Evolutionary conservation across 2,797 vertebrate species (phyloP), one percentile per base, ranked within the genome.

Genomic region (Molossus molossus): DNA sequence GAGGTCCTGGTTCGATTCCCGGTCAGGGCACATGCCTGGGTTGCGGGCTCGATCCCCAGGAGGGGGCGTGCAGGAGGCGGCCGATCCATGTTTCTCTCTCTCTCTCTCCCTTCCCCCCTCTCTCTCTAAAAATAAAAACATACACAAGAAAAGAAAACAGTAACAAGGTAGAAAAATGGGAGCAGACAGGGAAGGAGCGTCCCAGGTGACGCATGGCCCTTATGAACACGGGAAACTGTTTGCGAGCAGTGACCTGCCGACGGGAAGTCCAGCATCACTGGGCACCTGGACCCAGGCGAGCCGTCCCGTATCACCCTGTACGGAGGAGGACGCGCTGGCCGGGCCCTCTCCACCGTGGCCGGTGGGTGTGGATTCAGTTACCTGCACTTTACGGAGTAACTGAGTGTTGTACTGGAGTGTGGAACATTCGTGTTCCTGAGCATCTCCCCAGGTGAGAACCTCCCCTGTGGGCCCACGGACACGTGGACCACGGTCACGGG

Each of bases 191-290:
- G 9, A 1, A 8, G 65, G 40, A 10, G 9, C 0, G 29, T 20
- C 2, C 0, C 0, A 67, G 60, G 70, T 9, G 5, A 3, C 15
- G 1, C 1, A 15, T 0, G 14, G 55, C 1, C 0, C 4, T 1
- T 3, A 12, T 1, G 5, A 25, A 45, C 37, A 17, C 3, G 33
- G 8, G 9, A 45, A 55, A 1, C 12, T 18, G 2, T 1, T 2
- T 15, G 13, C 21, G 2, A 5, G 23, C 37, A 20, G 25, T 10
- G 33, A 27, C 6, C 2, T 0, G 11, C 13, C 77, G 13, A 1
- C 12, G 0, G 0, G 2, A 37, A 17, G 33, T 20, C 75, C 6
- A 1, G 20, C 14, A 25, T 20, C 48, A 17, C 6, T 14, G 5
- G 9, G 48, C 0, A 7, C 14, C 13, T 8, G 0, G 50, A 11